Base-by-base conservation (phyloP, 1,140 invertebrate genomes). In the Drosophila navojoa region DNA sequence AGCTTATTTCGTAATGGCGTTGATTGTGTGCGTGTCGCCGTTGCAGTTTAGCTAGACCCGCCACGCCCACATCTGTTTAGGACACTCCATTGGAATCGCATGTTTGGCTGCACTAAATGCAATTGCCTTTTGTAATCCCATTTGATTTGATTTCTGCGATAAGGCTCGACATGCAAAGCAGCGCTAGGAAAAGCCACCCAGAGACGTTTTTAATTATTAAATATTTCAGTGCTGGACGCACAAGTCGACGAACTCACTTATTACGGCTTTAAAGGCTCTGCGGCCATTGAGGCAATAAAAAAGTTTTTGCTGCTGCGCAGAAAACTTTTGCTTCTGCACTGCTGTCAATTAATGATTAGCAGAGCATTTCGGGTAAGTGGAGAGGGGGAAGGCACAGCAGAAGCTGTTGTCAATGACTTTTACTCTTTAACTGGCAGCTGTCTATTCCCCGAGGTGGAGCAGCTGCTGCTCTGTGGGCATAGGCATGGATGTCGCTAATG, bases 341-440 rank as follows among this genome's bases (percentile, higher is more conserved):
- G 54, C 77, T 71, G 82, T 86, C 81, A 87, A 78, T 81, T 86
- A 86, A 70, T 59, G 68, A 73, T 50, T 29, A 27, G 62, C 71
- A 60, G 60, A 13, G 47, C 29, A 32, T 1, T 7, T 7, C 32
- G 32, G 42, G 15, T 47, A 44, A 40, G 55, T 54, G 45, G 38
- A 10, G 5, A 29, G 25, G 55, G 40, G 57, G 52, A 58, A 58
- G 42, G 32, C 6, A 42, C 44, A 19, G 53, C 49, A 62, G 60
- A 71, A 77, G 81, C 72, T 81, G 49, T 68, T 73, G 62, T 70
- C 81, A 85, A 75, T 76, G 82, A 81, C 81, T 85, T 85, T 87
- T 81, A 85, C 82, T 85, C 81, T 76, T 85, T 77, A 78, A 86
- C 81, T 85, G 78, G 80, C 81, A 86, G 63, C 69, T 77, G 78